Base-by-base conservation (phyloP, 2,888 invertebrate genomes). In the Trissoscelio sp. region DNA sequence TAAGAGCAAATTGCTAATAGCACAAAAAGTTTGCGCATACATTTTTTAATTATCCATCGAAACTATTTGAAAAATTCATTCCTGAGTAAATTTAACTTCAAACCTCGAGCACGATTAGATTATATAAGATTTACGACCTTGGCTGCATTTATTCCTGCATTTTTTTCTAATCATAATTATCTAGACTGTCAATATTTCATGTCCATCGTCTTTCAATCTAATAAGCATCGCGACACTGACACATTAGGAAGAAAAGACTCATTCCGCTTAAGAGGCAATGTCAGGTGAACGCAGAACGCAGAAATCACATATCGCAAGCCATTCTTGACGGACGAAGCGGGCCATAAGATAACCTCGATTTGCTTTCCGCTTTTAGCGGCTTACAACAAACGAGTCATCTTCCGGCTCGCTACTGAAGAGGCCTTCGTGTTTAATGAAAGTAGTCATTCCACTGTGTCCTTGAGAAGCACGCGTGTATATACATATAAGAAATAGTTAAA, bases 341-440 rank as follows among this genome's bases (percentile, higher is more conserved):
- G 42, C 67, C 51, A 66, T 12, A 16, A 51, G 58, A 66, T 60
- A 73, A 24, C 77, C 69, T 81, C 73, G 69, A 81, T 78, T 73
- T 62, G 42, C 67, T 81, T 78, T 57, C 78, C 78, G 78, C 81
- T 44, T 77, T 73, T 77, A 77, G 55, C 67, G 57, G 51, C 58
- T 60, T 37, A 24, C 66, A 48, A 74, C 46, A 62, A 74, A 69
- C 53, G 69, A 78, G 57, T 57, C 48, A 69, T 69, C 81, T 82
- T 82, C 81, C 81, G 81, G 74, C 58, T 72, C 48, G 39, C 66
- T 46, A 31, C 42, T 14, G 53, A 58, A 53, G 46, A 64, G 77
- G 46, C 78, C 81, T 81, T 78, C 69, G 57, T 64, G 57, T 81
- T 78, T 78, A 55, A 73, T 69, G 78, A 74, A 73, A 81, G 77